Percentiles rank a stretch among this genome's conserved stretches.
Evolutionary conservation across 2,888 invertebrate genomes (phyloP).

Genomic region (Peribatodes rhomboidaria): DNA sequence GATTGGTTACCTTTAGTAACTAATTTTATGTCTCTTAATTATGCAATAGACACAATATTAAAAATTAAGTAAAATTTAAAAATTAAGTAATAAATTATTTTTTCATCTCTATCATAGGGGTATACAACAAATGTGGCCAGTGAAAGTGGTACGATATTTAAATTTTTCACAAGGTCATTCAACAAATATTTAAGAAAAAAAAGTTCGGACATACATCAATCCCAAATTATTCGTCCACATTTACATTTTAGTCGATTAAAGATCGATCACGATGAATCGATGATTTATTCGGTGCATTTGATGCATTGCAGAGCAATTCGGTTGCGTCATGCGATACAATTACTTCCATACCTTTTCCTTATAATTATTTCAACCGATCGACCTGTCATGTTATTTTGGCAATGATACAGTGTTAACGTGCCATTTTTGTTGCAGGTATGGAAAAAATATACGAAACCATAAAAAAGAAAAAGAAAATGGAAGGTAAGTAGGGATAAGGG

Average conservation of each 20-base stretch:
- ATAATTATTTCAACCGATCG: constrained; percentile 30
- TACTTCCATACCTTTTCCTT: constrained; percentile 28
- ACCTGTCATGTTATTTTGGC: constrained; percentile 23
- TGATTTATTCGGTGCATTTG: constrained; percentile 4
- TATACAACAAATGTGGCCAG: no score
- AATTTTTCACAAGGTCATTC: no score
- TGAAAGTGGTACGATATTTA: no score
- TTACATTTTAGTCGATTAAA: constrained; percentile 13
- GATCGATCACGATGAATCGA: constrained; percentile 16
- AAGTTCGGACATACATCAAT: neutral
- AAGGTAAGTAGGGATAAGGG: neutral
- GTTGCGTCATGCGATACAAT: constrained; percentile 46
- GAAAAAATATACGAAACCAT: neutral
- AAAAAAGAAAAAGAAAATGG: no score
- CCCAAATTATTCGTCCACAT: neutral
- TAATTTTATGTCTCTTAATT: no score
- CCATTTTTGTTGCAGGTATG: constrained; percentile 33
- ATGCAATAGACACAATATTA: no score
- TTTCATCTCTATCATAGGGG: no score
- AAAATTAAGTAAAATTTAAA: no score
- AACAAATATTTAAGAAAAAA: no score
- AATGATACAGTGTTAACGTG: constrained; percentile 22
- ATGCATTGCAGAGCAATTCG: constrained; percentile 45
- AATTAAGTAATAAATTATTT: no score
- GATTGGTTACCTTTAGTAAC: no score